Evolutionary conservation across 2,888 invertebrate genomes (phyloP).

Genomic region (Bimastos eiseni): DNA sequence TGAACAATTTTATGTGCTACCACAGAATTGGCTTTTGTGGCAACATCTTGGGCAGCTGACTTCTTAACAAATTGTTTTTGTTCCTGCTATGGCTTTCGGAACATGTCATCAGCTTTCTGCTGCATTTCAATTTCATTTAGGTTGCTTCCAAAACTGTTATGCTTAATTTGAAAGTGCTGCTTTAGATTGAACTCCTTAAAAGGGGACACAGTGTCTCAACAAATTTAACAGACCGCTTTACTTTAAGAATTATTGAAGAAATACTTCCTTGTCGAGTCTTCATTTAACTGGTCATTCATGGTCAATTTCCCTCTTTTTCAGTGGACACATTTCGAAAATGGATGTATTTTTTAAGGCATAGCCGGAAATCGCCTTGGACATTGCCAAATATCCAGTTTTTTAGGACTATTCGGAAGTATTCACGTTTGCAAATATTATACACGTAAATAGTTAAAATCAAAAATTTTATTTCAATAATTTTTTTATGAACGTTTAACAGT

Average conservation of each 20-base stretch:
- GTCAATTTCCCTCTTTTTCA: neutral
- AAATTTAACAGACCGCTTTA: neutral
- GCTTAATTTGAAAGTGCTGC: neutral
- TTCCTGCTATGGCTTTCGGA: neutral
- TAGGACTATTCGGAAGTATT: too few relatives aligned
- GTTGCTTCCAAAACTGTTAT: neutral
- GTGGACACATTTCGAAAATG: neutral
- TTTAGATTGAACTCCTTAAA: neutral
- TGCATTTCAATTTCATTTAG: neutral
- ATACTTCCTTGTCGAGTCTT: neutral
- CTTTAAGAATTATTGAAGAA: neutral
- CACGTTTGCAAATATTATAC: too few relatives aligned
- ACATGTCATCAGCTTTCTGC: neutral
- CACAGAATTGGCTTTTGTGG: slow-evolving; percentile 24
- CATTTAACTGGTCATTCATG: neutral
- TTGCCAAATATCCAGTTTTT: too few relatives aligned
- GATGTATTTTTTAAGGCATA: neutral
- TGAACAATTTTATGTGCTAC: slow-evolving; percentile 17
- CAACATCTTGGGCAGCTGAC: neutral
- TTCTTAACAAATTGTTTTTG: neutral
- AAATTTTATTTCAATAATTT: too few relatives aligned
- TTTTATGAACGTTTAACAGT: too few relatives aligned
- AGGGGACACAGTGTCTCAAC: neutral
- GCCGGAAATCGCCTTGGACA: too few relatives aligned
- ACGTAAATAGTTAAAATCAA: too few relatives aligned